Conservation (phyloP, 1,140 invertebrate genomes). For the Acromyrmex heyeri region DNA sequence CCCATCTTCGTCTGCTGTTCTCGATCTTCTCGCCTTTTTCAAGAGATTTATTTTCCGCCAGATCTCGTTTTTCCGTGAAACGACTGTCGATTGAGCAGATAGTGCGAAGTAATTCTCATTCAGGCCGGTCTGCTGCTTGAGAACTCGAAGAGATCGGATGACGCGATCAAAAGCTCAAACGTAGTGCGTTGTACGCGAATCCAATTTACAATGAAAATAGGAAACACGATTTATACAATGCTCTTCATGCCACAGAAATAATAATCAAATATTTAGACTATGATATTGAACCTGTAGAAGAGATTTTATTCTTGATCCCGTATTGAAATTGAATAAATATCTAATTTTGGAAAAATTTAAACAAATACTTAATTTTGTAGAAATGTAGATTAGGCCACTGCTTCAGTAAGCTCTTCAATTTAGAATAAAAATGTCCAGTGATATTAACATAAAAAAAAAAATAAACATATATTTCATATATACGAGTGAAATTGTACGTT, state of each 20-base stretch:
- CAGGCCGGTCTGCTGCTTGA: neutral
- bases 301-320: neutral
- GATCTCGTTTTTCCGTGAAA: slow-evolving; percentile 26
- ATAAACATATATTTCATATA: neutral
- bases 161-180: slow-evolving; percentile 1
- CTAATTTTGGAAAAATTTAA: neutral
- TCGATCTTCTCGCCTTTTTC: slow-evolving; percentile 15
- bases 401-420: neutral
- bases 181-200: neutral
- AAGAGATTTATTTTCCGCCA: slow-evolving; percentile 39
- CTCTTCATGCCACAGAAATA: neutral
- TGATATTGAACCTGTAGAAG: neutral
- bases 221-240: neutral
- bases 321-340: neutral
- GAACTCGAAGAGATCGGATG: neutral
- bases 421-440: neutral
- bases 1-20: neutral
- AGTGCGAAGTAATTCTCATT: slow-evolving; percentile 19
- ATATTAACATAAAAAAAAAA: neutral
- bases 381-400: too few species aligned
- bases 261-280: neutral
- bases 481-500: neutral
- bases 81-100: slow-evolving; percentile 24
- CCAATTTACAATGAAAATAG: slow-evolving; percentile 10
- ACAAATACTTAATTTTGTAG: too few species aligned